Conservation (phyloP, 1,140 invertebrate species). For the Drosophila burlai region DNA sequence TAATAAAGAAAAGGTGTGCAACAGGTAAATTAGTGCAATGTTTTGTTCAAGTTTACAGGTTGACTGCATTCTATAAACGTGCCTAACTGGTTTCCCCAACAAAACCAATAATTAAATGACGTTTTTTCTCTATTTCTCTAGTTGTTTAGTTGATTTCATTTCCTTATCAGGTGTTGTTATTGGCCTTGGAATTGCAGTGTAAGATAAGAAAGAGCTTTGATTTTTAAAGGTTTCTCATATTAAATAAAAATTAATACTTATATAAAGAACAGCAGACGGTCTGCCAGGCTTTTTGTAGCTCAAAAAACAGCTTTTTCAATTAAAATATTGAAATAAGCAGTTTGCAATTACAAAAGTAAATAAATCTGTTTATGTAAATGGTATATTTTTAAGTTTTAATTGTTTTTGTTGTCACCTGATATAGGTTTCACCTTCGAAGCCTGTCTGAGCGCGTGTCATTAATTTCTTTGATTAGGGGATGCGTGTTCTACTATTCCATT, state of each 20-base stretch:
- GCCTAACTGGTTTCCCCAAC: constrained; percentile 22
- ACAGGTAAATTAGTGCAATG: constrained; percentile 11
- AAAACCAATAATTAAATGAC: not conserved
- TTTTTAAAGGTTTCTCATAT: constrained; percentile 3
- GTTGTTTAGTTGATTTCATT: constrained; percentile 9
- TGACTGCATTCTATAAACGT: constrained; percentile 23
- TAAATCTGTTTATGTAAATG: not conserved
- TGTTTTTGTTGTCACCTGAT: constrained; percentile 22
- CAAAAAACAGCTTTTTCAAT: not conserved
- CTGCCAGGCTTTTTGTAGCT: not conserved
- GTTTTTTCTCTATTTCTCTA: not conserved
- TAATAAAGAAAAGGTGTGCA: not conserved
- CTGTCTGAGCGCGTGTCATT: not conserved
- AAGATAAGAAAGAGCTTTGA: constrained; percentile 15
- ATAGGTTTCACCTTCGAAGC: constrained; percentile 10
- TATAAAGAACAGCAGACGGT: not conserved
- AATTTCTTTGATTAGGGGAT: constrained; percentile 15
- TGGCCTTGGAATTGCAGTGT: constrained; percentile 17
- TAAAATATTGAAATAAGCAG: not conserved
- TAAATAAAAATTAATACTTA: constrained; percentile 7
- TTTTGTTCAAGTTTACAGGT: not conserved
- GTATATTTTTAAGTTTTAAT: not conserved
- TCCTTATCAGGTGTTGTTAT: constrained; percentile 19
- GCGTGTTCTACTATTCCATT: constrained; percentile 15
- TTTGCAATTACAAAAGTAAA: not conserved